A percentile compares a stretch with the other conserved stretches of the same genome.
phyloP scores from a whole-genome alignment of 2,888 invertebrate genomes.

The Dorcus hopei region DNA sequence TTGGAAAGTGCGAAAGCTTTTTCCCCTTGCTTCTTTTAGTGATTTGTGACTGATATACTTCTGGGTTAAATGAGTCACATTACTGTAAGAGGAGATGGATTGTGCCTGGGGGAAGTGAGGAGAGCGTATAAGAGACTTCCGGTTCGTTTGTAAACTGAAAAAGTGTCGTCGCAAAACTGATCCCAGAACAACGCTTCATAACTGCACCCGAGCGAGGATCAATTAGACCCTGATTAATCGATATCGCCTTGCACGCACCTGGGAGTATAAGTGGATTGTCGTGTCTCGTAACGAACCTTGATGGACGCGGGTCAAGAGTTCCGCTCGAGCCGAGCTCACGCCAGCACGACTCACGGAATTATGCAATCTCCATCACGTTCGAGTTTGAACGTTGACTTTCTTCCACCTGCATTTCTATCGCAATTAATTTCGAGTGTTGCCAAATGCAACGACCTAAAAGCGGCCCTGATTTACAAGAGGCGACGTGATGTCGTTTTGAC shows the following conservation, averaged over 20 bases:
- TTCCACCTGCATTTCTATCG: too few relatives aligned
- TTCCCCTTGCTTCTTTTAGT: too few relatives aligned
- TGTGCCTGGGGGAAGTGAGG: background rate
- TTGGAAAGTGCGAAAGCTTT: too few relatives aligned
- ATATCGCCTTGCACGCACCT: constrained; percentile 37
- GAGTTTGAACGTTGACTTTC: too few relatives aligned
- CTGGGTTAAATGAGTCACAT: too few relatives aligned
- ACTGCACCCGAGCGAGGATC: constrained; percentile 16
- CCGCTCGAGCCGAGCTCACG: background rate
- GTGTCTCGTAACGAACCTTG: constrained; percentile 40
- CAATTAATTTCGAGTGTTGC: too few relatives aligned
- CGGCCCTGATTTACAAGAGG: too few relatives aligned
- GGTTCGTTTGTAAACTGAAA: background rate
- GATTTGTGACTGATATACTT: too few relatives aligned
- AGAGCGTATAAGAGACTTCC: background rate
- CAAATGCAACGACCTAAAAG: too few relatives aligned
- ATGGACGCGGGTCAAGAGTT: constrained; percentile 38
- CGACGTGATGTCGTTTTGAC: too few relatives aligned
- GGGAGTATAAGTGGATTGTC: constrained; percentile 41
- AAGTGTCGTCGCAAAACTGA: background rate
- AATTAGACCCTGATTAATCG: constrained; percentile 40
- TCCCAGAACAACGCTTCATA: background rate
- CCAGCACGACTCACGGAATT: background rate
- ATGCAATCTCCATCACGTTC: too few relatives aligned
- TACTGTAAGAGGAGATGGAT: too few relatives aligned